phyloP scores from a whole-genome alignment of 2,888 invertebrate species.

The Ichneumon xanthorius region DNA sequence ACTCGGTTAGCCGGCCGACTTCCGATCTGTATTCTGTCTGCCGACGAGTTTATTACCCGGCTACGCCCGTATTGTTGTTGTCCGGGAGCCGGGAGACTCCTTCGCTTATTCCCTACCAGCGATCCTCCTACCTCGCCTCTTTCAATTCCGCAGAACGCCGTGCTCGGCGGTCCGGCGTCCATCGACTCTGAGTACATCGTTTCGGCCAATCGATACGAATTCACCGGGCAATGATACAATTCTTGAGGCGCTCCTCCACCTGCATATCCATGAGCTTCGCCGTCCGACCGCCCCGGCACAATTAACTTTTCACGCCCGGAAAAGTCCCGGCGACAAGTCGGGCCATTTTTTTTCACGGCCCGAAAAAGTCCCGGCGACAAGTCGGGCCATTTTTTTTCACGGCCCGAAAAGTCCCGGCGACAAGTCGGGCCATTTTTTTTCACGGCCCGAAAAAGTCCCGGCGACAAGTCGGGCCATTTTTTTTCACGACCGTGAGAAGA shows the following conservation, averaged over 20 bases:
- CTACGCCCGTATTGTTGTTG: constrained; percentile 69
- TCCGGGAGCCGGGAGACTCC: constrained; percentile 72
- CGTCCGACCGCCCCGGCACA: constrained; percentile 2
- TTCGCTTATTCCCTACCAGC: constrained; percentile 44
- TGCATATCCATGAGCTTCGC: constrained; percentile 46
- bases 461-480: neutral
- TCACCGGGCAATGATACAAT: constrained; percentile 58
- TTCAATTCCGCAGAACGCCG: constrained; percentile 57
- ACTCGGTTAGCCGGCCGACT: constrained; percentile 82
- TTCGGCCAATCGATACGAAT: constrained; percentile 48
- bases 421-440: constrained; percentile 10
- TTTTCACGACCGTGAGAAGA: neutral
- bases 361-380: neutral
- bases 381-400: constrained; percentile 12
- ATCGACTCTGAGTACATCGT: constrained; percentile 60
- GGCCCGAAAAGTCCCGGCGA: neutral
- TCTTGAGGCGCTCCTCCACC: constrained; percentile 38
- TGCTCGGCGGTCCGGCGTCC: constrained; percentile 32
- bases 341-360: constrained; percentile 6
- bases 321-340: neutral
- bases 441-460: neutral
- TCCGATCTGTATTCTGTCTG: constrained; percentile 83
- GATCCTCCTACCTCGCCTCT: constrained; percentile 40
- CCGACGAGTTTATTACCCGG: constrained; percentile 81
- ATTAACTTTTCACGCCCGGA: constrained; percentile 36